Conservation (phyloP, 2,797 vertebrate genomes). For the Alosa sapidissima region DNA sequence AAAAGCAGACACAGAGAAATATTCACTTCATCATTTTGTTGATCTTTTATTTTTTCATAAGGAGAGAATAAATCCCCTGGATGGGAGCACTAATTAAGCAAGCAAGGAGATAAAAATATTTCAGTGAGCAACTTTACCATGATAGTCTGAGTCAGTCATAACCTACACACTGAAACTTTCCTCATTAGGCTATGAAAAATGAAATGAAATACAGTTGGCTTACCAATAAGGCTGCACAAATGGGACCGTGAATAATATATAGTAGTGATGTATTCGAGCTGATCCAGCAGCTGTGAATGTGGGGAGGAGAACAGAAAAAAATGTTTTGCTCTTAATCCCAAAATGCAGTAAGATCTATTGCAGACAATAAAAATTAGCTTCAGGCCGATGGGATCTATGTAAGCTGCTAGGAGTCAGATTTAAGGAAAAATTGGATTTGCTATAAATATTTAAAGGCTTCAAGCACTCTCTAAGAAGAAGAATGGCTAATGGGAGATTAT, state of each 20-base stretch:
- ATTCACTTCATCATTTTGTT: neutral
- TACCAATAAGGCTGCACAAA: slow-evolving; percentile 95
- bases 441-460: neutral
- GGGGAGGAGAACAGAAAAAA: neutral
- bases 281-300: slow-evolving; percentile 88
- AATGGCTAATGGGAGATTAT: neutral
- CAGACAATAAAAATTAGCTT: neutral
- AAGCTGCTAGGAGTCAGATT: neutral
- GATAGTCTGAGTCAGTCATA: neutral
- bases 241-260: slow-evolving; percentile 96
- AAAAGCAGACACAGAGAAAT: neutral
- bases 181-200: neutral
- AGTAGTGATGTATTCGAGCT: slow-evolving; percentile 94
- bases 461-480: neutral
- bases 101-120: neutral
- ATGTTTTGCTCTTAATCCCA: neutral
- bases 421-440: neutral
- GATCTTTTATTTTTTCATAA: neutral
- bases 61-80: neutral
- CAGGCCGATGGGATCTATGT: neutral
- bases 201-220: slow-evolving; percentile 47
- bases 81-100: neutral
- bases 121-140: neutral
- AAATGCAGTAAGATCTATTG: neutral
- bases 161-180: neutral